A percentile compares a stretch with the other conserved stretches of the same genome.
Evolutionary conservation across 2,113 vertebrate species (phyloP).

Genomic region (Myanophis thanlyinensis): DNA sequence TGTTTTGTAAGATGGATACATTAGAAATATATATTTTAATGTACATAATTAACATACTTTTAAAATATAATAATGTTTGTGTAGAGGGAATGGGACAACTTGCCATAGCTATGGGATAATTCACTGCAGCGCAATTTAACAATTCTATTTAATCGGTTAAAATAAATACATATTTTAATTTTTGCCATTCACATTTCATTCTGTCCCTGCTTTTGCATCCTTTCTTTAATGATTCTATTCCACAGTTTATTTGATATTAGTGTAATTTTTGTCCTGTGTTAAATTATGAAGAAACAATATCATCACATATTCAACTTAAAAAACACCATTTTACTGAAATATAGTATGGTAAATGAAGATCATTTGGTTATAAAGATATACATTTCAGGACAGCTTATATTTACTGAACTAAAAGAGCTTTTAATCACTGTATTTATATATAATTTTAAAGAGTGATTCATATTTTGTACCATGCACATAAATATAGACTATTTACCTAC

Average conservation of each 20-base stretch:
- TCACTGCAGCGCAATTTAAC: too few relatives aligned
- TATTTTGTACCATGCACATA: background rate
- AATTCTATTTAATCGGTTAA: too few relatives aligned
- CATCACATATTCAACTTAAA: background rate
- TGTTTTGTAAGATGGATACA: background rate
- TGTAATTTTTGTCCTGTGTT: too few relatives aligned
- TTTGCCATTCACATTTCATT: too few relatives aligned
- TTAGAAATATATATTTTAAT: background rate
- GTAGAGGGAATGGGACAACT: background rate
- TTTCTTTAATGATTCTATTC: too few relatives aligned
- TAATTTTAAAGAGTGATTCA: background rate
- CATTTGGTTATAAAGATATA: background rate
- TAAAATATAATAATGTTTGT: background rate
- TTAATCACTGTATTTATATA: background rate
- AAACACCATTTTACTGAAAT: background rate
- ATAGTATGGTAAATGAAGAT: background rate
- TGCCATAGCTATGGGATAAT: too few relatives aligned
- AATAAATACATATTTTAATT: too few relatives aligned
- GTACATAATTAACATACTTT: background rate
- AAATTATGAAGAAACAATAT: background rate
- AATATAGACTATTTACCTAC: background rate
- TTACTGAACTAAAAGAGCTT: background rate
- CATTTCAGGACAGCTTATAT: background rate
- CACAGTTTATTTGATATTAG: too few relatives aligned
- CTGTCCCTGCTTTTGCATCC: too few relatives aligned